phyloP scores from a whole-genome alignment of 2,797 vertebrate genomes.

The Syngnathus rostellatus region DNA sequence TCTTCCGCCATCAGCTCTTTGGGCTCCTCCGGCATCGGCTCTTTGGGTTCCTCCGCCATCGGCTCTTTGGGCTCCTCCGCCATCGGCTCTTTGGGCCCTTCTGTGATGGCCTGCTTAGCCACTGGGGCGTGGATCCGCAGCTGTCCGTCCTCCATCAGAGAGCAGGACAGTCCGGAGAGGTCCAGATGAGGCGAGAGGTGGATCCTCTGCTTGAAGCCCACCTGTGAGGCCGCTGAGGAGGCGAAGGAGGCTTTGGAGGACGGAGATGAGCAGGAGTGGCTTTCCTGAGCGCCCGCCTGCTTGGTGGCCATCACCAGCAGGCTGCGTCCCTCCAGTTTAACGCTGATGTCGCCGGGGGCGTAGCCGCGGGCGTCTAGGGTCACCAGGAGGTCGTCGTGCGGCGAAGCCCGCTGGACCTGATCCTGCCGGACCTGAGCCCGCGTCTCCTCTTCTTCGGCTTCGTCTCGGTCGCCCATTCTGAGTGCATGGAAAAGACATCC shows the following conservation, averaged over 20 bases:
- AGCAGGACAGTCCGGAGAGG: conserved; percentile 40
- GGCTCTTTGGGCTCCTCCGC: neutral
- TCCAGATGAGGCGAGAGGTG: conserved; percentile 41
- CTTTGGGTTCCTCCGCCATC: neutral
- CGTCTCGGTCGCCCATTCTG: neutral
- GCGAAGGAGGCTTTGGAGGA: conserved; percentile 9
- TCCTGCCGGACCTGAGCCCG: neutral
- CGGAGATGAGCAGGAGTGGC: conserved; percentile 15
- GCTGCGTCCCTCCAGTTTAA: conserved; percentile 42
- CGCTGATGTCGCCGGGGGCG: conserved; percentile 44
- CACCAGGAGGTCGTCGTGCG: conserved; percentile 16
- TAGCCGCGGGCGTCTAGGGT: conserved; percentile 44
- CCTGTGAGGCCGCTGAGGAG: conserved; percentile 8
- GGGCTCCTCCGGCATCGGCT: neutral
- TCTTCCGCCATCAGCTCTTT: neutral
- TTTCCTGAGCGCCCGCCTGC: conserved; percentile 8
- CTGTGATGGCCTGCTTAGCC: neutral
- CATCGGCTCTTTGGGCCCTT: neutral
- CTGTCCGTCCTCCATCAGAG: conserved; percentile 42
- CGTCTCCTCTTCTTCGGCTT: conserved; percentile 1
- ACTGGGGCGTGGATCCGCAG: conserved; percentile 38
- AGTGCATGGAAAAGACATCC: neutral
- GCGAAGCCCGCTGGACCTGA: neutral
- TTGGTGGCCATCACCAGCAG: conserved; percentile 43
- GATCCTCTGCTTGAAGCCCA: conserved; percentile 35